Percentiles rank a stretch among this genome's conserved stretches.
These are phyloP conservation scores for Anguilla japonica DNA, from an alignment of 2,113 vertebrate genomes.

Conservation along the genomic window DNA sequence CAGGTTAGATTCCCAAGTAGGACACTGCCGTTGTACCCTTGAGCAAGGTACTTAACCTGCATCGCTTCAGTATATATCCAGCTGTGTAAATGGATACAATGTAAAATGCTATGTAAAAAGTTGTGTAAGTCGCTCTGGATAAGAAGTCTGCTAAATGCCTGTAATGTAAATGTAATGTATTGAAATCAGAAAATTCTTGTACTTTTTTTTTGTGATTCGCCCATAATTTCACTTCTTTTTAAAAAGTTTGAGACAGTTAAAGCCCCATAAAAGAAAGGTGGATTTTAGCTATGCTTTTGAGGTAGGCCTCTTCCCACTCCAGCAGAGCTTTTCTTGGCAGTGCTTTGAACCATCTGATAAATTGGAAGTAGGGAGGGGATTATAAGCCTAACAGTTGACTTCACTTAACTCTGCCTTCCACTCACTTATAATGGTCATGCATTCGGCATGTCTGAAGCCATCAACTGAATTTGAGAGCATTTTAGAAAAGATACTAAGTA, in stretches of 20 bases:
- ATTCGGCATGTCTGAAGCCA: not conserved
- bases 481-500: not conserved
- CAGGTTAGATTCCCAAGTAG: too few relatives aligned
- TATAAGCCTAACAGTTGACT: slow-evolving; percentile 12
- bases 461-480: not conserved
- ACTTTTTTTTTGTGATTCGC: not conserved
- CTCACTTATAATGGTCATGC: not conserved
- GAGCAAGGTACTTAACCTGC: too few relatives aligned
- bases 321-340: not conserved
- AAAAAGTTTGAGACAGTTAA: not conserved
- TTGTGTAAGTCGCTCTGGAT: too few relatives aligned
- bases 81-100: too few relatives aligned
- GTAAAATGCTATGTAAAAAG: too few relatives aligned
- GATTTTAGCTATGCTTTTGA: not conserved
- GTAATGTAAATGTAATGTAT: too few relatives aligned
- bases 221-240: not conserved
- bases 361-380: not conserved
- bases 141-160: too few relatives aligned
- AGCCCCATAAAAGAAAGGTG: not conserved
- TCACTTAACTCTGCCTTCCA: slow-evolving; percentile 2
- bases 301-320: not conserved
- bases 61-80: too few relatives aligned
- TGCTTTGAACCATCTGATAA: slow-evolving; percentile 21
- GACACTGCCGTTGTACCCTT: too few relatives aligned
- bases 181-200: too few relatives aligned